Evolutionary conservation across 2,113 vertebrate species (phyloP).

Genomic region (Rhabdornis inornatus): DNA sequence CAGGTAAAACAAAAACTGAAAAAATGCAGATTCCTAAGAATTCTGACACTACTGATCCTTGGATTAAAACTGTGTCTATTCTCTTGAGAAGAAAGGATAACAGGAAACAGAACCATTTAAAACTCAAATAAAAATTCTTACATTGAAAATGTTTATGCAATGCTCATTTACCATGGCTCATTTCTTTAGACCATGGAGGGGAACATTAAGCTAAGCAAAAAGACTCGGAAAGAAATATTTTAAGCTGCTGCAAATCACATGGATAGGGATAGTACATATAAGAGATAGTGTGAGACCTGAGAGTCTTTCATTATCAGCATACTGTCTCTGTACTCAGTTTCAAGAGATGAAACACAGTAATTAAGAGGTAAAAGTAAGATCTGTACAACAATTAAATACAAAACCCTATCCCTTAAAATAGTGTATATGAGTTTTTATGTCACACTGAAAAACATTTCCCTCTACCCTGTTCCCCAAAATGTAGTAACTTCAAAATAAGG

Average conservation of each 20-base stretch:
- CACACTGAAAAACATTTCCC: neutral
- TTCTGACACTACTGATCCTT: neutral
- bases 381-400: neutral
- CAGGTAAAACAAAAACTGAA: neutral
- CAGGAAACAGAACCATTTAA: neutral
- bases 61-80: neutral
- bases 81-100: neutral
- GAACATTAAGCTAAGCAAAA: neutral
- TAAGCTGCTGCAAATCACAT: neutral
- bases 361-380: neutral
- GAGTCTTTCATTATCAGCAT: neutral
- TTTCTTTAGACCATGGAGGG: neutral
- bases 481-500: neutral
- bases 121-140: neutral
- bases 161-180: neutral
- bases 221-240: neutral
- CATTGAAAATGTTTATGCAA: neutral
- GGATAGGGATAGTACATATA: neutral
- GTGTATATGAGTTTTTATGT: neutral
- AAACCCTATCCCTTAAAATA: neutral
- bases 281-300: neutral
- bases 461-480: neutral
- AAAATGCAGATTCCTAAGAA: neutral
- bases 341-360: neutral
- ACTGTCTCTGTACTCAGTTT: neutral